Percentiles rank a stretch among this genome's conserved stretches.
phyloP scores from a whole-genome alignment of 1,140 invertebrate genomes.

The Manduca sexta region DNA sequence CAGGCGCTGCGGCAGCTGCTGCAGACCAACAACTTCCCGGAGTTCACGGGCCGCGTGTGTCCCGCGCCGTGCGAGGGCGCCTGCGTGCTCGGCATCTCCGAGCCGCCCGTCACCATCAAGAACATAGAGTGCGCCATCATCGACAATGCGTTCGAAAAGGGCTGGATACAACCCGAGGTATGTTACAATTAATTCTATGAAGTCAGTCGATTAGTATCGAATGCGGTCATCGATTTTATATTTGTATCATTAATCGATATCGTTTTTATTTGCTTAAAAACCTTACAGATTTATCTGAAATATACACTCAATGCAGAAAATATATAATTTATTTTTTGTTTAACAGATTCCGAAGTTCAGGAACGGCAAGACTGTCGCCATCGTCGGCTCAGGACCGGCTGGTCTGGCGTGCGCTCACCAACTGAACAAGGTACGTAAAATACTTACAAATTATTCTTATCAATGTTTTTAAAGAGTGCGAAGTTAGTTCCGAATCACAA shows the following conservation, averaged over 20 bases:
- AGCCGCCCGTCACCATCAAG: slow-evolving; percentile 98
- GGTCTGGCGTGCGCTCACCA: slow-evolving; percentile 98
- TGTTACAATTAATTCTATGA: neutral
- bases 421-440: slow-evolving; percentile 85
- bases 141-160: slow-evolving; percentile 97
- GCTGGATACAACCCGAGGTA: slow-evolving; percentile 91
- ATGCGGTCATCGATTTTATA: too few relatives aligned
- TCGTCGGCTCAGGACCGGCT: slow-evolving; percentile 97
- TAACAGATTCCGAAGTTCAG: slow-evolving; percentile 77
- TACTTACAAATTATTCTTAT: too few relatives aligned
- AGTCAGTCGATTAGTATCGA: too few relatives aligned
- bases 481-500: too few relatives aligned
- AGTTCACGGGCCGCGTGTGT: slow-evolving; percentile 98
- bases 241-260: too few relatives aligned
- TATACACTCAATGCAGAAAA: too few relatives aligned
- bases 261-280: too few relatives aligned
- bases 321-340: too few relatives aligned
- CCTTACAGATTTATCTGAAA: too few relatives aligned
- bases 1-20: slow-evolving; percentile 96
- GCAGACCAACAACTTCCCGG: slow-evolving; percentile 99
- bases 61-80: slow-evolving; percentile 99
- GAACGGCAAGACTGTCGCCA: slow-evolving; percentile 90
- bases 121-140: slow-evolving; percentile 99
- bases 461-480: too few relatives aligned
- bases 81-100: slow-evolving; percentile 97